Base-by-base conservation (phyloP, 2,888 invertebrate genomes). In the Ennomos quercinarius region DNA sequence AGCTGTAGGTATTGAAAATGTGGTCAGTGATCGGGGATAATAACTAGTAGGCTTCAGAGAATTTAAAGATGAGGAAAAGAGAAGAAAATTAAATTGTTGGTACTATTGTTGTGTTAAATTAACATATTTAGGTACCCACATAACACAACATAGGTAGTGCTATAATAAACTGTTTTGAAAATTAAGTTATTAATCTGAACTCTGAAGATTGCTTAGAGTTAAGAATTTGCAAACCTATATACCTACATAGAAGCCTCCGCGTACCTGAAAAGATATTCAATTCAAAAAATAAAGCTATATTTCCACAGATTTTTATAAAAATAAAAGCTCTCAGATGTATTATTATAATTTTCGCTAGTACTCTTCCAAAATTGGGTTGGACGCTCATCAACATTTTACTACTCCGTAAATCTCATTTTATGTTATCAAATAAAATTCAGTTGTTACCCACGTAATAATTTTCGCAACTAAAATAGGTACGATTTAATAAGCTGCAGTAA, bases 301-400 rank as follows among this genome's bases (percentile, higher is more conserved):
- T 45, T 35, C 36, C 45, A 12, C 45, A 12, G 12, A 12, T 49
- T 35, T 49, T 34, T 12, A 12, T 40, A 9, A 4, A 27, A 27
- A 39, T 17, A 40, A 49, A 44, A 27, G 3, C 27, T 34, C 38
- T 39, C n/a, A 43, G 44, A 38, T 27, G 13, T 36, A 41, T 54
- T 38, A 27, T 27, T 27, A 27, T 27, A 27, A 27, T 47, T 44
- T 27, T 41, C 49, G 17, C 54, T 6, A 10, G n/a, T 42, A 38
- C 50, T 36, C 10, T 13, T 27, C 27, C 10, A 36, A 52, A 65
- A 63, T 58, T 58, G 57, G 51, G 65, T 62, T 49, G 52, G 57
- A 57, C 52, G 54, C 50, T 58, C 60, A 58, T 63, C 57, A 57
- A 61, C 57, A 45, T 63, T 66, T 61, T 59, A 61, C 61, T 53